Percentiles rank a stretch among this genome's conserved stretches.
phyloP scores from a whole-genome alignment of 1,140 invertebrate genomes.

The Triops cancriformis region DNA sequence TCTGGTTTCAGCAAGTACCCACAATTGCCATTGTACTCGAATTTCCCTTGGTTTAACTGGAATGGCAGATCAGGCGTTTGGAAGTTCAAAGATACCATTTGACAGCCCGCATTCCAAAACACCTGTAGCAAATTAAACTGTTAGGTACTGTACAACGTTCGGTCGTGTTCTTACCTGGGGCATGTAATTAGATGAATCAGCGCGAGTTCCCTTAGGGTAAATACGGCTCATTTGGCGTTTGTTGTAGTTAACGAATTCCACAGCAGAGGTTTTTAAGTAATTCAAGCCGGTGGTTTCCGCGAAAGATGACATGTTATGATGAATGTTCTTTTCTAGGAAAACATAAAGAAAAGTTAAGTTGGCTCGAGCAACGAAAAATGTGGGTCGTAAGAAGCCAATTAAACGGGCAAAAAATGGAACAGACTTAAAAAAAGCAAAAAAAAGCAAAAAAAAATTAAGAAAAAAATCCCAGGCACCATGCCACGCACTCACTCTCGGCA shows the following conservation, averaged over 20 bases:
- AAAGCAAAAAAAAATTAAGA: constrained; percentile 13
- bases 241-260: constrained; percentile 99
- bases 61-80: constrained; percentile 98
- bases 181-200: constrained; percentile 99
- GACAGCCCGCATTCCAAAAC: constrained; percentile 85
- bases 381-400: background rate
- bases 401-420: background rate
- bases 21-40: constrained; percentile 95
- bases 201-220: constrained; percentile 95
- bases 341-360: background rate
- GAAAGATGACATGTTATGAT: constrained; percentile 98
- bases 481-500: constrained; percentile 70
- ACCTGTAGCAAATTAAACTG: constrained; percentile 47
- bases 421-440: background rate
- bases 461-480: background rate
- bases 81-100: constrained; percentile 99
- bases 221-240: constrained; percentile 98
- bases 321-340: constrained; percentile 75
- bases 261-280: constrained; percentile 88
- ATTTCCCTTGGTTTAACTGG: constrained; percentile 99
- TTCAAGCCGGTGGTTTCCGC: constrained; percentile 91
- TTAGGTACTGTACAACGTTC: background rate
- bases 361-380: background rate
- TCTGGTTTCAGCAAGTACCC: constrained; percentile 97
- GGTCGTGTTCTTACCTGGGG: constrained; percentile 67